Conservation (phyloP, 1,140 invertebrate genomes). For the Aphaenogaster rudis region DNA sequence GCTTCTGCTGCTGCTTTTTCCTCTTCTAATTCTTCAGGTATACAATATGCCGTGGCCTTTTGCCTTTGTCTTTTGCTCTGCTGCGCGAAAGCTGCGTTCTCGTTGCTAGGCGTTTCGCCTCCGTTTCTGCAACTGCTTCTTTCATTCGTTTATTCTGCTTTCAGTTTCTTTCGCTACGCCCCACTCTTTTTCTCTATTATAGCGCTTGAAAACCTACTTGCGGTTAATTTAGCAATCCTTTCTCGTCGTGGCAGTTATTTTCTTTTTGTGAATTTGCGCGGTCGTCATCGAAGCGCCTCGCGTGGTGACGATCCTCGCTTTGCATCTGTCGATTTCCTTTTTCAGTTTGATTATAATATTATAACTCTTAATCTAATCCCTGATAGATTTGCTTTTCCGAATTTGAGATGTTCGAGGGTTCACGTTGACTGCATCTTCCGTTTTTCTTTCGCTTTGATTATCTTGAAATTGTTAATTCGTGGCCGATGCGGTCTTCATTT, state of each 20-base stretch:
- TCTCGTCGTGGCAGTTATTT: conserved; percentile 14
- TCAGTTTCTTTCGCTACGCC: not conserved
- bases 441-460: conserved; percentile 45
- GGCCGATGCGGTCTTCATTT: not conserved
- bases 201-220: not conserved
- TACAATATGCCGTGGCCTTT: conserved; percentile 19
- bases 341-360: conserved; percentile 39
- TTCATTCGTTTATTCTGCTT: not conserved
- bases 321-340: not conserved
- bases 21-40: conserved; percentile 32
- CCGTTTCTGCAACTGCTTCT: conserved; percentile 39
- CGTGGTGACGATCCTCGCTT: not conserved
- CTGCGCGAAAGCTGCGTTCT: conserved; percentile 56
- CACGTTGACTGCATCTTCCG: not conserved
- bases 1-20: not conserved
- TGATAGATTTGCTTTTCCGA: conserved; percentile 28
- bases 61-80: conserved; percentile 48
- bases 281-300: not conserved
- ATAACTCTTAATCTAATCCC: conserved; percentile 52
- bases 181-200: not conserved
- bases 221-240: conserved; percentile 30
- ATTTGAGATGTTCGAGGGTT: conserved; percentile 14
- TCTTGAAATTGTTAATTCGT: conserved; percentile 20
- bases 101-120: conserved; percentile 33
- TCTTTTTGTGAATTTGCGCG: conserved; percentile 11